A percentile compares a stretch with the other conserved stretches of the same genome.
Evolutionary conservation across 2,113 vertebrate species (phyloP).

Genomic region (Nicator chloris): DNA sequence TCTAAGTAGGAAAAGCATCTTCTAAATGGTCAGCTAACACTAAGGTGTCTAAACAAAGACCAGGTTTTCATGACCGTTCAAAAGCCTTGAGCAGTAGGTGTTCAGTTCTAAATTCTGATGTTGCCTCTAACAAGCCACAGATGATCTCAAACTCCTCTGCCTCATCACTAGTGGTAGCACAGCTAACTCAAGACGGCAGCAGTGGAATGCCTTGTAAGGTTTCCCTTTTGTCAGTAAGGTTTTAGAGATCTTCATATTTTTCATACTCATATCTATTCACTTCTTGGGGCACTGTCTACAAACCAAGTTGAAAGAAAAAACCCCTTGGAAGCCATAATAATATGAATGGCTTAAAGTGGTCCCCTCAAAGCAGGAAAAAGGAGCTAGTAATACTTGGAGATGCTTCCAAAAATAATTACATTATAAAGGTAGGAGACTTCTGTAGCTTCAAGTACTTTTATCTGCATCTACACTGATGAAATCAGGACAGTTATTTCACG

Average conservation of each 20-base stretch:
- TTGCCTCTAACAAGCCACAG: not conserved
- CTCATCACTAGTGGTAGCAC: not conserved
- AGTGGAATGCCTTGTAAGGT: not conserved
- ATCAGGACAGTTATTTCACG: conserved; percentile 13
- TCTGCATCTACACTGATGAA: not conserved
- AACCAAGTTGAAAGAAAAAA: not conserved
- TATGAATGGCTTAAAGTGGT: not conserved
- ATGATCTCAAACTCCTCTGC: not conserved
- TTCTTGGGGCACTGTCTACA: not conserved
- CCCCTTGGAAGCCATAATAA: not conserved
- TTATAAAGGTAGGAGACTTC: not conserved
- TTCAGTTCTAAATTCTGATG: not conserved
- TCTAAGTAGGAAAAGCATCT: not conserved
- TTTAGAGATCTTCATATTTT: not conserved
- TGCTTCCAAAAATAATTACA: not conserved
- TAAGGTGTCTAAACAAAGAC: not conserved
- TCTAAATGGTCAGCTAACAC: not conserved
- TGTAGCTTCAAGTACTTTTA: not conserved
- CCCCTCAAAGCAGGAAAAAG: not conserved
- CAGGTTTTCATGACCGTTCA: not conserved
- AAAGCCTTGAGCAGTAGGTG: not conserved
- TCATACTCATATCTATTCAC: not conserved
- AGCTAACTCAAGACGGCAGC: not conserved
- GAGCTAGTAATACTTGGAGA: not conserved
- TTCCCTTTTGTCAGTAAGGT: not conserved